Evolutionary conservation across 2,797 vertebrate species (phyloP).

Genomic region (Gallinago nigripennis): DNA sequence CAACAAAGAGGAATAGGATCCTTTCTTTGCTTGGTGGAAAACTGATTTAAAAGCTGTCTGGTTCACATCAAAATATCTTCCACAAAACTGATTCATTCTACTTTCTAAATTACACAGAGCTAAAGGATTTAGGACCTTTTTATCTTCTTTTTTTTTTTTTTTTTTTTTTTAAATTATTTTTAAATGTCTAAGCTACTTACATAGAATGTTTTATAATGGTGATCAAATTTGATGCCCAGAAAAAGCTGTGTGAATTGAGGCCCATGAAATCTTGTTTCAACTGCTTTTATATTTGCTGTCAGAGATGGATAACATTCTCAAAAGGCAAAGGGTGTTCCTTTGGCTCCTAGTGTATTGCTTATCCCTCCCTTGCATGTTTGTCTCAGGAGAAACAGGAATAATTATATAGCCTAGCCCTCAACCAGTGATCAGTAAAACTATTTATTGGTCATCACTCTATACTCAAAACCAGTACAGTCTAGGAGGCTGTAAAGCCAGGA

Average conservation of each 20-base stretch:
- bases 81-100: slow-evolving; percentile 68
- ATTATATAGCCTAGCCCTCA: neutral
- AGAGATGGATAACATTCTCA: slow-evolving; percentile 49
- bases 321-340: slow-evolving; percentile 55
- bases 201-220: slow-evolving; percentile 76
- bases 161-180: neutral
- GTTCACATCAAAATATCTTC: slow-evolving; percentile 64
- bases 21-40: slow-evolving; percentile 57
- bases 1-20: slow-evolving; percentile 9
- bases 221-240: slow-evolving; percentile 72
- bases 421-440: slow-evolving; percentile 3
- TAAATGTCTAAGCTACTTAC: slow-evolving; percentile 34
- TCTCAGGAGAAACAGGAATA: slow-evolving; percentile 17
- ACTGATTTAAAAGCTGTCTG: slow-evolving; percentile 68
- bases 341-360: slow-evolving; percentile 49
- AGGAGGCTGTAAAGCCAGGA: neutral
- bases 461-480: neutral
- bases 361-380: slow-evolving; percentile 26
- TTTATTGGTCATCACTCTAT: slow-evolving; percentile 24
- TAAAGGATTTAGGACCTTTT: neutral
- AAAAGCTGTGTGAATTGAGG: slow-evolving; percentile 78
- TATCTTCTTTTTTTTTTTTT: neutral
- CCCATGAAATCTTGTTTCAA: slow-evolving; percentile 80
- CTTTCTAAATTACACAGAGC: slow-evolving; percentile 60
- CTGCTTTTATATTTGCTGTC: slow-evolving; percentile 68